Conservation (phyloP, 2,888 invertebrate genomes). For the Alloplasta piceator region DNA sequence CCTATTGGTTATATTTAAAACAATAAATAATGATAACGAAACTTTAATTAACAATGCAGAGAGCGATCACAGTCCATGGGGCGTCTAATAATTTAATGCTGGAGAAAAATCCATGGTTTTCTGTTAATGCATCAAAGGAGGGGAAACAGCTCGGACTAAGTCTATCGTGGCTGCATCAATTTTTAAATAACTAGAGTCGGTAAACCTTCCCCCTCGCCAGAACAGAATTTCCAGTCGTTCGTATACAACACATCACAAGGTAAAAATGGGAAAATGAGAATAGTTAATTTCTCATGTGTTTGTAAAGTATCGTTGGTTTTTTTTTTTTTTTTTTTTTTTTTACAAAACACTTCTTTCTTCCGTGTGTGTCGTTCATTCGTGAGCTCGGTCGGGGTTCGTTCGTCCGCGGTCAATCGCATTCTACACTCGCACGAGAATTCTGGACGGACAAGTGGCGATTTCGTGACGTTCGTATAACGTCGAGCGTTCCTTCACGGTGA, state of each 20-base stretch:
- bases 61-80: no score
- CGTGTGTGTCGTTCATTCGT: background rate
- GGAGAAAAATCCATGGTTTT: no score
- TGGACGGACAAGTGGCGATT: slow-evolving; percentile 64
- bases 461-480: slow-evolving; percentile 73
- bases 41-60: no score
- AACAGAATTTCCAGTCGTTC: background rate
- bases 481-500: slow-evolving; percentile 75
- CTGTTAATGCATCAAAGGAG: no score
- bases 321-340: background rate
- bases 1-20: background rate
- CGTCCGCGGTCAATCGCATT: slow-evolving; percentile 33
- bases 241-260: slow-evolving; percentile 31
- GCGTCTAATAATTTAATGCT: no score
- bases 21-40: no score
- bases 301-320: background rate
- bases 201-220: slow-evolving; percentile 16
- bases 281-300: slow-evolving; percentile 41
- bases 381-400: background rate
- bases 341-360: background rate
- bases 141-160: background rate
- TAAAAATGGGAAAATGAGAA: background rate
- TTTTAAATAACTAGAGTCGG: slow-evolving; percentile 54
- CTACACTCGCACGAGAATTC: slow-evolving; percentile 41
- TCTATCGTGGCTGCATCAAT: slow-evolving; percentile 30